These are phyloP conservation scores for Lagopus leucura DNA, from an alignment of 2,113 vertebrate species.

Conservation along the genomic window DNA sequence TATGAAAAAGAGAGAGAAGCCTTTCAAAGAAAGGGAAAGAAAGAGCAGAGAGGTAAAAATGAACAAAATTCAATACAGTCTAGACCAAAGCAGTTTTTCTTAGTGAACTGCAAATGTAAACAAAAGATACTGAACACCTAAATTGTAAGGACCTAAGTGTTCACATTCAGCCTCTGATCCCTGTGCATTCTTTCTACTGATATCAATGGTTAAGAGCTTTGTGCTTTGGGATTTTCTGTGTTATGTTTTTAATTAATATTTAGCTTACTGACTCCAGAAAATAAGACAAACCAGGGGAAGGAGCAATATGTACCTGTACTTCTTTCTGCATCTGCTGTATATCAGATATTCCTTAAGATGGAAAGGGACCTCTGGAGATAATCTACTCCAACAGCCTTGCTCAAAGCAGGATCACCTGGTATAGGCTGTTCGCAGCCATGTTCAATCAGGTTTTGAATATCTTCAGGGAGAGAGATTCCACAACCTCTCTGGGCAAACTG, in stretches of 20 bases:
- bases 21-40: neutral
- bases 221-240: neutral
- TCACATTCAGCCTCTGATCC: neutral
- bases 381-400: neutral
- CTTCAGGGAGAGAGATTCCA: neutral
- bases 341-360: neutral
- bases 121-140: neutral
- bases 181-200: fast-evolving
- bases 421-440: no score
- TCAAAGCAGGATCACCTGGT: no score
- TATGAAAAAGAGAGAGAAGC: neutral
- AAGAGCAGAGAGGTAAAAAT: neutral
- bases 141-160: neutral
- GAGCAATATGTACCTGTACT: neutral
- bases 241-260: neutral
- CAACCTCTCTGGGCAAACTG: neutral
- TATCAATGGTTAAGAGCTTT: neutral
- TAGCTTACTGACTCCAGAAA: neutral
- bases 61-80: neutral
- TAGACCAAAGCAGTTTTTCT: neutral
- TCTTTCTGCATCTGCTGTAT: neutral
- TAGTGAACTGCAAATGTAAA: neutral
- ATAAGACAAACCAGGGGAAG: neutral
- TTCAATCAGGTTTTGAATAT: no score
- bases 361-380: neutral